These are phyloP conservation scores for Eristalis arbustorum DNA, from an alignment of 2,888 invertebrate genomes.

Conservation along the genomic window DNA sequence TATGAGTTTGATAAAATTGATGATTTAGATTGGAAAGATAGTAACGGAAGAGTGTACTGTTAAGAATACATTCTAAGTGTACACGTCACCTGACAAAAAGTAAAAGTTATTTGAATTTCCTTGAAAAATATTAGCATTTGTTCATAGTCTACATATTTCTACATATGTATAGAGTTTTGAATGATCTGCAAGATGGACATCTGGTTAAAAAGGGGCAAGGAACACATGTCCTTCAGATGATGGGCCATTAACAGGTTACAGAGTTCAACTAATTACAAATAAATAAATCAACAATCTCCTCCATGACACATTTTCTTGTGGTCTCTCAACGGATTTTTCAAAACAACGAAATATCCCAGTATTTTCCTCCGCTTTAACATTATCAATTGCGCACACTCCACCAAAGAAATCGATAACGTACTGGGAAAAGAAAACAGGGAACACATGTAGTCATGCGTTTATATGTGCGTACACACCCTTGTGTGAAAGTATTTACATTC, in stretches of 20 bases:
- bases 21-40: slow-evolving; percentile 26
- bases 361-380: neutral
- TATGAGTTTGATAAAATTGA: slow-evolving; percentile 23
- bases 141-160: neutral
- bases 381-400: neutral
- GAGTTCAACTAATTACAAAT: too few species aligned
- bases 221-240: too few species aligned
- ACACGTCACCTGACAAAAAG: slow-evolving; percentile 32
- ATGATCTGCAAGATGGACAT: too few species aligned
- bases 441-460: neutral
- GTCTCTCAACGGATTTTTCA: neutral
- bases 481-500: neutral
- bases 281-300: too few species aligned
- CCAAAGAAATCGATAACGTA: neutral
- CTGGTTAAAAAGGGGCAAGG: too few species aligned
- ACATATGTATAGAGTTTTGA: too few species aligned
- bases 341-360: neutral
- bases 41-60: slow-evolving; percentile 42
- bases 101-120: neutral
- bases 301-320: neutral
- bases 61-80: slow-evolving; percentile 6
- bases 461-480: neutral
- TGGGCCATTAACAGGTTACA: too few species aligned
- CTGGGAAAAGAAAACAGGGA: neutral
- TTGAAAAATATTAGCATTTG: neutral